phyloP scores from a whole-genome alignment of 2,888 invertebrate genomes.

The Diploptera punctata region DNA sequence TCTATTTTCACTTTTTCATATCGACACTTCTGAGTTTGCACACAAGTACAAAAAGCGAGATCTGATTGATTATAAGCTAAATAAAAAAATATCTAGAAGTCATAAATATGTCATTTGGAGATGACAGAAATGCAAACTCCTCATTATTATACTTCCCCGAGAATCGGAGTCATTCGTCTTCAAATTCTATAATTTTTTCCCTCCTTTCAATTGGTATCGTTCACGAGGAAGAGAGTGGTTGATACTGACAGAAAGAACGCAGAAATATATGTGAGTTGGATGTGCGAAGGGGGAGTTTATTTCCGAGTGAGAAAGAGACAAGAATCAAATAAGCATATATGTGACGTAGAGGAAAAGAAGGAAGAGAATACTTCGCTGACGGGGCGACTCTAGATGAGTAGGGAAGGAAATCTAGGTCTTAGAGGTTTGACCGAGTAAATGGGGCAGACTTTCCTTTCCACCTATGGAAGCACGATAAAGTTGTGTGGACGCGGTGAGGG shows the following conservation, averaged over 20 bases:
- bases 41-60: background rate
- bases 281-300: background rate
- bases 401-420: background rate
- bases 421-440: constrained; percentile 17
- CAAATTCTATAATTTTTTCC: background rate
- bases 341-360: background rate
- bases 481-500: background rate
- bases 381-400: background rate
- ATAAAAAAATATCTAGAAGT: background rate
- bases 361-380: background rate
- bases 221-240: background rate
- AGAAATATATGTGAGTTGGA: background rate
- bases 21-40: too few relatives aligned
- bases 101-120: background rate
- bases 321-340: background rate
- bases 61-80: background rate
- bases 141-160: background rate
- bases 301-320: background rate
- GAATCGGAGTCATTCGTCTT: background rate
- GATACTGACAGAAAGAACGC: background rate
- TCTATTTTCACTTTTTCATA: too few relatives aligned
- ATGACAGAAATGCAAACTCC: background rate
- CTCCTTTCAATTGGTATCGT: background rate
- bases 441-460: background rate
- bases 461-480: background rate